Evolutionary conservation across 53 echinoderm and acorn worm genomes (phyloP).

Genomic region (Pentamera pediparva): DNA sequence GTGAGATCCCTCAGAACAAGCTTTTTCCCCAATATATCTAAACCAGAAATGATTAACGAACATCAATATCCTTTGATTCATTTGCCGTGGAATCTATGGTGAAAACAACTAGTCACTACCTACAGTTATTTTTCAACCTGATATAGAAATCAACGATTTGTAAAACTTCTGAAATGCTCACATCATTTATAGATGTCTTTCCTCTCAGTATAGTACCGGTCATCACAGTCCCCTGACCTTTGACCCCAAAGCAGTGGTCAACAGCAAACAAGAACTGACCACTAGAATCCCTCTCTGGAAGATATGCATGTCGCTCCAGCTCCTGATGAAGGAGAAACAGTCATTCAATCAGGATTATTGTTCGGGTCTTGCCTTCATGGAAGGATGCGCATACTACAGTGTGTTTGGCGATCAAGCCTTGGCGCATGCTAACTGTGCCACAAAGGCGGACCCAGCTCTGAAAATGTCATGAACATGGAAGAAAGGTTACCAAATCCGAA

Average conservation of each 20-base stretch:
- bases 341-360: not conserved
- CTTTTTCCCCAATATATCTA: too few species aligned
- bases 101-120: too few species aligned
- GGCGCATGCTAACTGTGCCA: too few species aligned
- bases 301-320: conserved; percentile 69
- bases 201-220: conserved; percentile 93
- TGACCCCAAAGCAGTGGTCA: conserved; percentile 92
- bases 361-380: not conserved
- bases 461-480: too few species aligned
- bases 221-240: conserved; percentile 98
- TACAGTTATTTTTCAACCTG: too few species aligned
- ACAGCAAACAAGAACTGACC: conserved; percentile 80
- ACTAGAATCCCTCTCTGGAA: conserved; percentile 63
- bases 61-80: too few species aligned
- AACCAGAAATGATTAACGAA: too few species aligned
- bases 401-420: not conserved
- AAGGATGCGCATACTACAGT: not conserved
- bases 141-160: too few species aligned
- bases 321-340: conserved; percentile 45
- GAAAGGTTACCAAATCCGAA: too few species aligned
- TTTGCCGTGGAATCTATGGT: too few species aligned
- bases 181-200: conserved; percentile 75
- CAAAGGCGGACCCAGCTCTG: too few species aligned
- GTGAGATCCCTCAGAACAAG: too few species aligned
- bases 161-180: conserved; percentile 48